phyloP scores from a whole-genome alignment of 2,113 vertebrate species.

The Phoxinus phoxinus region DNA sequence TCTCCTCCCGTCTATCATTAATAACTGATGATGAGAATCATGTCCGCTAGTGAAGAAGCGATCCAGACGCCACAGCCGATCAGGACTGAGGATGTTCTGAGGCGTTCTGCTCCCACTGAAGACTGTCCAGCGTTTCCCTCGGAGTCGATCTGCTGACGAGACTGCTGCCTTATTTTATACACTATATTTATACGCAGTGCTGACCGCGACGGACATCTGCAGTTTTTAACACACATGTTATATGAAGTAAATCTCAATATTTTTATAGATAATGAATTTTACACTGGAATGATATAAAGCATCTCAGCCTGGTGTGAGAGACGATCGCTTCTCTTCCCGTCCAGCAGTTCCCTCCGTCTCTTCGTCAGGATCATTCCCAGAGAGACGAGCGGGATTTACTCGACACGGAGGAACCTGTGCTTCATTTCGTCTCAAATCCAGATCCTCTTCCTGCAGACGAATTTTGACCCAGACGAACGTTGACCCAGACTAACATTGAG shows the following conservation, averaged over 20 bases:
- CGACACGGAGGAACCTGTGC: no score
- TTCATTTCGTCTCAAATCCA: no score
- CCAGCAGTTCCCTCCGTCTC: no score
- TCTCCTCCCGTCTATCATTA: no score
- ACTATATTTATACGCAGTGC: constrained; percentile 88
- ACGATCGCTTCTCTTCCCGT: not conserved
- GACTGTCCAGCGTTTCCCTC: constrained; percentile 77
- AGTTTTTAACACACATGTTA: constrained; percentile 78
- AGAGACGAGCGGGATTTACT: no score
- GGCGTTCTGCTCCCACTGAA: constrained; percentile 87
- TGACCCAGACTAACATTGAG: no score
- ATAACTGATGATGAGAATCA: no score
- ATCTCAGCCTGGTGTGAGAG: not conserved
- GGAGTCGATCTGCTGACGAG: constrained; percentile 84
- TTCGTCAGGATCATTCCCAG: no score
- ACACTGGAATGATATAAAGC: constrained; percentile 78
- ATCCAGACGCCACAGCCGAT: no score
- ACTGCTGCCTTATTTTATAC: constrained; percentile 93
- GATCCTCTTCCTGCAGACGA: no score
- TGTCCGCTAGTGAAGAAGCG: no score
- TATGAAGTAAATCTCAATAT: constrained; percentile 84
- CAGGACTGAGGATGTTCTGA: constrained; percentile 38
- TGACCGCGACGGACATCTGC: constrained; percentile 65
- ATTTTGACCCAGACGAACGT: fast-evolving
- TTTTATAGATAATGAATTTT: constrained; percentile 90